Conservation (phyloP, 2,113 vertebrate species). For the Brachyhypopomus gauderio region DNA sequence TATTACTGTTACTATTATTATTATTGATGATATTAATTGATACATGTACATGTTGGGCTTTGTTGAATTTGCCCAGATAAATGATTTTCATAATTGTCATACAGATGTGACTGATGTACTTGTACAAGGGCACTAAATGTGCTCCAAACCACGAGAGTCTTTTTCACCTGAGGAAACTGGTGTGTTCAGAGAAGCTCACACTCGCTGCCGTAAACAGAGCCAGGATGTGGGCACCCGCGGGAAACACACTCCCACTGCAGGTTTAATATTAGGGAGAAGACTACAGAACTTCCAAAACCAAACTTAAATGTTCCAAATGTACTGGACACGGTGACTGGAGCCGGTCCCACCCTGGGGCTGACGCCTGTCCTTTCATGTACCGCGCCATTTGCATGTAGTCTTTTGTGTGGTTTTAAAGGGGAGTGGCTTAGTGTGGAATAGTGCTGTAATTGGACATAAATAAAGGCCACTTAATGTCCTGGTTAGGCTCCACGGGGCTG, state of each 20-base stretch:
- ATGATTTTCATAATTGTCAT: constrained; percentile 23
- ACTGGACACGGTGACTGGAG: background rate
- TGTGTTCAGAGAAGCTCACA: constrained; percentile 58
- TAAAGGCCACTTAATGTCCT: constrained; percentile 24
- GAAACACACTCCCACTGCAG: constrained; percentile 58
- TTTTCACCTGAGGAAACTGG: constrained; percentile 19
- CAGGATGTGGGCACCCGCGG: constrained; percentile 60
- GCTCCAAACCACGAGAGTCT: constrained; percentile 52
- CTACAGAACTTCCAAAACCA: background rate
- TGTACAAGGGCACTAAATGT: constrained; percentile 46
- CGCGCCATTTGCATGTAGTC: background rate
- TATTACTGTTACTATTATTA: constrained; percentile 3
- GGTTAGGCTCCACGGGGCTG: constrained; percentile 18
- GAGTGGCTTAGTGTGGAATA: constrained; percentile 19
- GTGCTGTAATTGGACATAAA: constrained; percentile 34
- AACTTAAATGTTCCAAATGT: background rate
- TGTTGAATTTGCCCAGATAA: background rate
- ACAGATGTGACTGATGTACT: constrained; percentile 44
- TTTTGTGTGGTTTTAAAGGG: constrained; percentile 30
- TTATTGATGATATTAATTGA: background rate
- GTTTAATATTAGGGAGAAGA: background rate
- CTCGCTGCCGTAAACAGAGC: constrained; percentile 54
- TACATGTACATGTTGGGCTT: background rate
- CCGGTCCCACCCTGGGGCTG: background rate
- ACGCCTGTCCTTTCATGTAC: background rate